Evolutionary conservation across 2,113 vertebrate genomes (phyloP), one percentile per base, ranked within the genome.

Genomic region (Myrmecobius fasciatus): DNA sequence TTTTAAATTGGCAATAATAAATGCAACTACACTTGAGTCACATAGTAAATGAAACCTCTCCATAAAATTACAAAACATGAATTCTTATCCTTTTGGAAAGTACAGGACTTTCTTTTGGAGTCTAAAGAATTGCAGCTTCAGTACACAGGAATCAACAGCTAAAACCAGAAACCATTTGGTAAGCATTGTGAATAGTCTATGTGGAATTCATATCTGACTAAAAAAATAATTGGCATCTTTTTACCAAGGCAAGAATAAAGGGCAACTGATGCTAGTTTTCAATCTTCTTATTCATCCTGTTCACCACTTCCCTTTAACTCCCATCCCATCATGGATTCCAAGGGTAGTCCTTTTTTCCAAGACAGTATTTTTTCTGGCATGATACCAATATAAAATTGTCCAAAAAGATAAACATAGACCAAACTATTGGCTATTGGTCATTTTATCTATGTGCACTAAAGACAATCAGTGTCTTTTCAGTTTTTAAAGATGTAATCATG

Each of bases 401-500:
- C n/a, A 14, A 48, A 93, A 91, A 91, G 36, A 46, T 89, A 89
- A 94, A 46, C 52, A 93, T 49, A 88, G 3, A 5, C 52, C 53
- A 91, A 90, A 67, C 91, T n/a, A 36, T 24, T 94, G 56, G 46
- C 36, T 53, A 92, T 53, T 31, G 0, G 49, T 93, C 94, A 91
- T 92, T 89, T 49, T 89, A 75, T 56, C 25, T 92, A 54, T 49
- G 6, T 94, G 89, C 56, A 60, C 52, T 89, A 90, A 89, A 93
- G 28, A 75, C 0, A 31, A 14, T 91, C 92, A 90, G 51, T 91
- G 22, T 90, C 53, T 95, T 52, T 94, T 83, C 91, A 49, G 49
- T 95, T 91, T 95, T 96, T 97, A 96, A 96, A 95, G 92, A 94
- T 95, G 54, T 91, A 96, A 96, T 94, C 31, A 48, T 56, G 10